These are phyloP conservation scores for Zeuzera pyrina DNA, from an alignment of 2,888 invertebrate species.

Conservation along the genomic window DNA sequence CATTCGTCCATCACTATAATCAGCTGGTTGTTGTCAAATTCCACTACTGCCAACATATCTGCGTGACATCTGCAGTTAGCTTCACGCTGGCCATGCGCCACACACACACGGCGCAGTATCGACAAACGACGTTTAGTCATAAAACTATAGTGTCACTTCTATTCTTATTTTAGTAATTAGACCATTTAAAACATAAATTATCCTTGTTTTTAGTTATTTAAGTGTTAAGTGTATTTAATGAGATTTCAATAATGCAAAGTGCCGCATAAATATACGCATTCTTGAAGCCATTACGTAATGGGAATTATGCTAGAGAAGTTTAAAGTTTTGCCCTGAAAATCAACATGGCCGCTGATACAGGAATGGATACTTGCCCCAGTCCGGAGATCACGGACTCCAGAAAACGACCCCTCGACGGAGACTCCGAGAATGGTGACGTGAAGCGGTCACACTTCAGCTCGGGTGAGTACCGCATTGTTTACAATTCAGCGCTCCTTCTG, in stretches of 20 bases:
- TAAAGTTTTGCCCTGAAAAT: constrained; percentile 72
- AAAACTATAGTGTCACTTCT: constrained; percentile 63
- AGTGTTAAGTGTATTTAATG: constrained; percentile 64
- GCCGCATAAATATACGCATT: constrained; percentile 58
- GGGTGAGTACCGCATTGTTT: constrained; percentile 81
- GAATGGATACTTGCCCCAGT: constrained; percentile 95
- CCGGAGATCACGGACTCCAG: constrained; percentile 93
- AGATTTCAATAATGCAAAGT: constrained; percentile 58
- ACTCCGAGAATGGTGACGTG: constrained; percentile 89
- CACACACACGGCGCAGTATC: constrained; percentile 62
- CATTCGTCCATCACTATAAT: constrained; percentile 56
- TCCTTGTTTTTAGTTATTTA: constrained; percentile 53
- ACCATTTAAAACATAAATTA: constrained; percentile 50
- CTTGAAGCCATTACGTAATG: constrained; percentile 71
- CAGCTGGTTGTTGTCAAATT: constrained; percentile 64
- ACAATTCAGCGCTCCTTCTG: constrained; percentile 23
- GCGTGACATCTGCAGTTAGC: constrained; percentile 33
- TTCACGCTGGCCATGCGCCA: constrained; percentile 57
- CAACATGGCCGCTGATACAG: constrained; percentile 94
- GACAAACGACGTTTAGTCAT: constrained; percentile 70
- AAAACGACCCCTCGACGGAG: constrained; percentile 90
- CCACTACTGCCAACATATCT: constrained; percentile 43
- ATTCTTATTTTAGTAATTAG: constrained; percentile 62
- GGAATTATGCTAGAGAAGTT: constrained; percentile 73
- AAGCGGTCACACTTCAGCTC: constrained; percentile 93